Evolutionary conservation across 2,797 vertebrate genomes (phyloP).

Genomic region (Remorina albescens): DNA sequence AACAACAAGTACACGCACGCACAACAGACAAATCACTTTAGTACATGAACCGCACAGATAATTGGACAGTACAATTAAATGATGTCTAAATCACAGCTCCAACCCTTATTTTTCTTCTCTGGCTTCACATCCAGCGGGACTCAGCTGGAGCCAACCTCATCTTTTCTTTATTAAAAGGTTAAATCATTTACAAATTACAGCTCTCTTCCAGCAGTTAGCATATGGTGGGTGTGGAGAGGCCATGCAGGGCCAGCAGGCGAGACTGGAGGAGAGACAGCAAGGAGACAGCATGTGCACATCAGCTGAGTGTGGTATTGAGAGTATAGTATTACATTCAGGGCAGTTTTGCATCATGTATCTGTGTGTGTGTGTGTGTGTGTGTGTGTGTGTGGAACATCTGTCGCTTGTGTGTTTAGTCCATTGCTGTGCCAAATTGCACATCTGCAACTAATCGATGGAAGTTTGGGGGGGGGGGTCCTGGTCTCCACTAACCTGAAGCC

Average conservation of each 20-base stretch:
- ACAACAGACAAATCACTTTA: constrained; percentile 55
- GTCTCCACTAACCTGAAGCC: constrained; percentile 46
- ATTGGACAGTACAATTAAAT: constrained; percentile 71
- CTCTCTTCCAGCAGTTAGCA: constrained; percentile 68
- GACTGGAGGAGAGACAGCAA: constrained; percentile 49
- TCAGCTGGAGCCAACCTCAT: constrained; percentile 63
- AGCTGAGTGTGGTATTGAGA: constrained; percentile 14
- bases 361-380: constrained; percentile 16
- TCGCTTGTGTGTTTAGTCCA: constrained; percentile 14
- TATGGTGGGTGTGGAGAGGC: constrained; percentile 68
- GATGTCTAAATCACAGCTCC: constrained; percentile 67
- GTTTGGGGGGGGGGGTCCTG: constrained; percentile 13
- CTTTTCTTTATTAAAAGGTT: constrained; percentile 77
- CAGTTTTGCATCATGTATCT: constrained; percentile 29
- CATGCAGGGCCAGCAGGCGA: constrained; percentile 57
- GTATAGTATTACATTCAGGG: not conserved
- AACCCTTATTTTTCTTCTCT: constrained; percentile 56
- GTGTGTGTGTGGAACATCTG: constrained; percentile 54
- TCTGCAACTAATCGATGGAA: constrained; percentile 47
- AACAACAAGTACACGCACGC: constrained; percentile 52
- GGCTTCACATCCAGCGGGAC: constrained; percentile 64
- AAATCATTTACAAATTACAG: constrained; percentile 78
- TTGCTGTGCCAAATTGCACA: constrained; percentile 58
- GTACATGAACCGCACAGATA: constrained; percentile 59
- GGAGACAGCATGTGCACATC: constrained; percentile 21